Evolutionary conservation across 2,797 vertebrate species (phyloP).

Genomic region (Acanthiza pusilla): DNA sequence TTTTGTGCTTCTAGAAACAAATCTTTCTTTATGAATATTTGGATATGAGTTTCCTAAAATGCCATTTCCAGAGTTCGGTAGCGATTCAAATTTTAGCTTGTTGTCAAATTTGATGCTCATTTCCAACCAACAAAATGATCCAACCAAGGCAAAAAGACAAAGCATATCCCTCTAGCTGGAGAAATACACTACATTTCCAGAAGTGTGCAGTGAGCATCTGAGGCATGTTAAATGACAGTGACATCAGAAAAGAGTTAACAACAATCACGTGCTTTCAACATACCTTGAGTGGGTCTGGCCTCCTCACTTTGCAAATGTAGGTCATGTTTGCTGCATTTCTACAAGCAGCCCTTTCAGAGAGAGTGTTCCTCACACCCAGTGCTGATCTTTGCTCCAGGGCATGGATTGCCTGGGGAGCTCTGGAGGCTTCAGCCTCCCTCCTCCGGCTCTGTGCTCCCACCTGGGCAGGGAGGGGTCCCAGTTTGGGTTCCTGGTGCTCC

Average conservation of each 20-base stretch:
- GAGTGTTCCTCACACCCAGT: not conserved
- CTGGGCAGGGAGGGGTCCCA: not conserved
- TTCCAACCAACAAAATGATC: not conserved
- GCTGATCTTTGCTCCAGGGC: not conserved
- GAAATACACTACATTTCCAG: not conserved
- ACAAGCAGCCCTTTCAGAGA: not conserved
- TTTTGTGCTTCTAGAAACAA: not conserved
- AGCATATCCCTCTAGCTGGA: not conserved
- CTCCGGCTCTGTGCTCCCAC: not conserved
- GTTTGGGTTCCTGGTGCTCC: not conserved
- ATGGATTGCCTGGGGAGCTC: not conserved
- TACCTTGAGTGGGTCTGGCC: not conserved
- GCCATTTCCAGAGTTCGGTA: not conserved
- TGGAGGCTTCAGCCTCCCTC: not conserved
- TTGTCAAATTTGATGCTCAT: not conserved
- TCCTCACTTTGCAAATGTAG: not conserved
- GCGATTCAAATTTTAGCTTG: not conserved
- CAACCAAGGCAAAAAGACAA: not conserved
- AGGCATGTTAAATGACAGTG: not conserved
- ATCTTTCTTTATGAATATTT: not conserved
- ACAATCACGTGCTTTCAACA: not conserved
- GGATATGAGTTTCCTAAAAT: not conserved
- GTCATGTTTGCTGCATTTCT: not conserved
- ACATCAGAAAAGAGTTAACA: not conserved
- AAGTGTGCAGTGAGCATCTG: not conserved